Evolutionary conservation across 2,113 vertebrate genomes (phyloP).

Genomic region (Tinamus guttatus): DNA sequence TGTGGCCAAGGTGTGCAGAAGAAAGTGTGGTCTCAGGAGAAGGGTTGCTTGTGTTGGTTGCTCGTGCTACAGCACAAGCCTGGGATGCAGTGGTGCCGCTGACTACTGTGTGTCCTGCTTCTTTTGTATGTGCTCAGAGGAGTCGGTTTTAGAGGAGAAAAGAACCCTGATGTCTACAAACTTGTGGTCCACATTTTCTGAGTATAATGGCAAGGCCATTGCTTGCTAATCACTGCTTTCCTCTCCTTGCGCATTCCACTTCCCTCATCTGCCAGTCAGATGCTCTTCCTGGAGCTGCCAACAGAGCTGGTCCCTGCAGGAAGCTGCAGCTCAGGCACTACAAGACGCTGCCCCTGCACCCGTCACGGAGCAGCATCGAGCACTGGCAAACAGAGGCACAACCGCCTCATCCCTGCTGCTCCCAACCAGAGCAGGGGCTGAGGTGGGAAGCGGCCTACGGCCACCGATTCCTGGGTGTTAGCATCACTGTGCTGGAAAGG

Average conservation of each 20-base stretch:
- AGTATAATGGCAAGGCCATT: not conserved
- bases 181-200: fast-evolving
- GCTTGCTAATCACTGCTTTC: not conserved
- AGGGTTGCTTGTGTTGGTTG: not conserved
- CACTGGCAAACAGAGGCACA: not conserved
- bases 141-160: not conserved
- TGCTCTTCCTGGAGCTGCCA: not conserved
- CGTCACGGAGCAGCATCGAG: fast-evolving
- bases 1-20: not conserved
- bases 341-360: not conserved
- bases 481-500: fast-evolving
- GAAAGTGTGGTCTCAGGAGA: not conserved
- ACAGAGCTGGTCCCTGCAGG: not conserved
- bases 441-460: not conserved
- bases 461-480: not conserved
- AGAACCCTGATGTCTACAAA: fast-evolving
- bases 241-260: not conserved
- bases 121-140: not conserved
- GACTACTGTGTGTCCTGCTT: fast-evolving
- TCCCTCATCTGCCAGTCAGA: fast-evolving
- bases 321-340: not conserved
- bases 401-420: not conserved
- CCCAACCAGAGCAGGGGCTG: not conserved
- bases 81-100: not conserved
- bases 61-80: too few species aligned